phyloP scores from a whole-genome alignment of 2,888 invertebrate genomes.

The Papilio elwesi region DNA sequence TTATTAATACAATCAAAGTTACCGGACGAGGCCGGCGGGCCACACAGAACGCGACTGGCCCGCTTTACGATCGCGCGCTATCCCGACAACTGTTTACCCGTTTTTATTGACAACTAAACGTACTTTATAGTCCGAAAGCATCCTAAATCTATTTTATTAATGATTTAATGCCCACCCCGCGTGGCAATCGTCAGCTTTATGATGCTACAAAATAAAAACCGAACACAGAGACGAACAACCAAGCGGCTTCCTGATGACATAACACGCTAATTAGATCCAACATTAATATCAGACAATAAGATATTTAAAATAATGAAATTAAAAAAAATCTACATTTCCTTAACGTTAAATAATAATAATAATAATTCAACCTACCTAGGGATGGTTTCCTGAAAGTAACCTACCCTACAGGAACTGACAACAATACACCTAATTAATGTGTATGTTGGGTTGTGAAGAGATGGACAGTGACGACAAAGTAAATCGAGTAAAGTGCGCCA shows the following conservation, averaged over 20 bases:
- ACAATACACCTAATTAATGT: no score
- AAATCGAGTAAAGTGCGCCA: slow-evolving; percentile 20
- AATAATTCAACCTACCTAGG: no score
- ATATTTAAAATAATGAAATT: no score
- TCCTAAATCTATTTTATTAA: slow-evolving; percentile 69
- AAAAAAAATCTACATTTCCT: no score
- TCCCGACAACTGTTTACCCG: slow-evolving; percentile 63
- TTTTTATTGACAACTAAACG: slow-evolving; percentile 70
- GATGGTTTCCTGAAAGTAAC: no score
- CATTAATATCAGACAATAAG: no score
- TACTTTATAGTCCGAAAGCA: slow-evolving; percentile 60
- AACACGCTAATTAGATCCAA: neutral
- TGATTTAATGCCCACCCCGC: slow-evolving; percentile 62
- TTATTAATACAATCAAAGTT: neutral
- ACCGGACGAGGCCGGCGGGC: slow-evolving; percentile 53
- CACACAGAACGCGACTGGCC: slow-evolving; percentile 59
- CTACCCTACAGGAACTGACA: no score
- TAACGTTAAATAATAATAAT: no score
- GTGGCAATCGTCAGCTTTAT: slow-evolving; percentile 53
- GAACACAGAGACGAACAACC: neutral
- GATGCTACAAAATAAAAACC: slow-evolving; percentile 48
- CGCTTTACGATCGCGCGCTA: slow-evolving; percentile 58
- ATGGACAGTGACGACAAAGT: neutral
- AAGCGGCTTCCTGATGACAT: neutral
- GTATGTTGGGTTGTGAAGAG: neutral